Evolutionary conservation across 2,113 vertebrate species (phyloP), one percentile per base, ranked within the genome.

Genomic region (Terrapene triunguis): DNA sequence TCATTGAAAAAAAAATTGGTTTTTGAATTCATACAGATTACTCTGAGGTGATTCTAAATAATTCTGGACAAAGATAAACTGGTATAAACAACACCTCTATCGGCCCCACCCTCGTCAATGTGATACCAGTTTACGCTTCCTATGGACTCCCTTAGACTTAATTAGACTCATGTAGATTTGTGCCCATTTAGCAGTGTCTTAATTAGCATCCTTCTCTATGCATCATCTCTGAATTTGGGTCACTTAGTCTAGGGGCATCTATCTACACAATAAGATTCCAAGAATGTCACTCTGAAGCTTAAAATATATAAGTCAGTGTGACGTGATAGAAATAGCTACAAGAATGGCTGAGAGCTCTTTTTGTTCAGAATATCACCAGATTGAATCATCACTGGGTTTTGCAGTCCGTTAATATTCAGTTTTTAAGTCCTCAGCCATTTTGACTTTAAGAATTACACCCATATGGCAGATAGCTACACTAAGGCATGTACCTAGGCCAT

Each of bases 81-180:
- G 1, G 1, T 80, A 4, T 22, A 32, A 62, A 62, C 6, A 84
- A 8, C 19, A 44, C 29, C 13, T 82, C 6, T 62, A 54, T 48
- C 1, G 1, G 21, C 0, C 48, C 42, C 16, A 51, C 14, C 80
- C 21, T 27, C 12, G 62, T 21, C 2, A 91, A 5, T 38, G 83
- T 35, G 12, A 17, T 53, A 0, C 11, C 14, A 48, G 5, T 59
- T 59, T 59, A 32, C 5, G 32, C 1, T 80, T 12, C 1, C 29
- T 92, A 84, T 92, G 11, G n/a, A 24, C 81, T 89, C 10, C 59
- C 85, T 92, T 89, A 19, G 51, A 35, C 3, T 3, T 42, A 10
- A 13, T 69, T 12, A 57, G 25, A 78, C 1, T 0, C 0, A 6
- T 24, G 19, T 65, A 10, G 11, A 80, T 3, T 35, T 76, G 47